Evolutionary conservation across 1,140 invertebrate species (phyloP), one percentile per base, ranked within the genome.

Genomic region (Conus ventricosus): DNA sequence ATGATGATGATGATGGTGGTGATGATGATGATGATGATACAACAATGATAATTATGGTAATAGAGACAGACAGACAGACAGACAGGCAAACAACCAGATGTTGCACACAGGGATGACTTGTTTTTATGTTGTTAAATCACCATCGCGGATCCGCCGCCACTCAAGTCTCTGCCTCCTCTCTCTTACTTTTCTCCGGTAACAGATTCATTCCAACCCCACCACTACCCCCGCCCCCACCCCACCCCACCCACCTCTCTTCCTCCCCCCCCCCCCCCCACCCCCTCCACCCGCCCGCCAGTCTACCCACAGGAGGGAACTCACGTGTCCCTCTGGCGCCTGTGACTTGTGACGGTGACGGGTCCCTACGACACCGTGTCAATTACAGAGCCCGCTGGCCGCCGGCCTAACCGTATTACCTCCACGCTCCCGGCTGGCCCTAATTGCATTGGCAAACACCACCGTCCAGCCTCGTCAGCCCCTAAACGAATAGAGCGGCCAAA

Each of bases 401-500:
- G 54, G 82, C 80, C 81, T 92, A 92, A 92, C 89, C 88, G 86
- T 88, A 76, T 92, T 92, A 92, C 60, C 90, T 83, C 75, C 88
- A 55, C 87, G 88, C 71, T 78, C 55, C 90, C 85, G 15, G 82
- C 88, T 90, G 88, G 88, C 89, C 92, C 92, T 92, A 92, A 93
- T 92, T 91, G 87, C 91, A 93, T 93, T 91, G 88, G 89, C 91
- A 93, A 93, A 93, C 92, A 91, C 91, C 91, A 90, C 17, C 89
- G 89, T 89, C 89, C 92, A 88, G 88, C 90, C 89, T 88, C 88
- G 87, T 89, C 89, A 76, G 57, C 71, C 89, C 88, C 91, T 92
- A 92, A 93, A 89, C 88, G 87, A 92, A 92, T 93, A 93, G 91
- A 91, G 91, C 90, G 91, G 89, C 92, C 90, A 91, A 93, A 91